Evolutionary conservation across 2,888 invertebrate species (phyloP).

Genomic region (Hemithea aestivaria): DNA sequence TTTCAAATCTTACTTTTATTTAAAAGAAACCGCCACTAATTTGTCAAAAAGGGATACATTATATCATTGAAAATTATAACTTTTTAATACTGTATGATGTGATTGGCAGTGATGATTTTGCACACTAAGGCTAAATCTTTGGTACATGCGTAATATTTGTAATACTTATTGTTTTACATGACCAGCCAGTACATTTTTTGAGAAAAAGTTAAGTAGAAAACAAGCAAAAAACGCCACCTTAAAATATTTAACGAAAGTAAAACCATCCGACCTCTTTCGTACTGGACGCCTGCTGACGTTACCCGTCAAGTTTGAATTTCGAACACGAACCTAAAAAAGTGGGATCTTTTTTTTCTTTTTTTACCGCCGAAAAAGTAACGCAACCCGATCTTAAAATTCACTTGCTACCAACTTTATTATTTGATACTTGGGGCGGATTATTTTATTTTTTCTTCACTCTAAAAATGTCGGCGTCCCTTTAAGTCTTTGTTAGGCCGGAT

Average conservation of each 20-base stretch:
- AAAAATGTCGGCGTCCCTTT: constrained; percentile 65
- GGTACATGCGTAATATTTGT: no score
- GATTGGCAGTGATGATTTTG: no score
- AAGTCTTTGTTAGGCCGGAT: constrained; percentile 50
- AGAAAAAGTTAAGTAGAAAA: background rate
- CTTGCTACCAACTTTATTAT: constrained; percentile 79
- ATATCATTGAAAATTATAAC: no score
- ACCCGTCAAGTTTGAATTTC: constrained; percentile 69
- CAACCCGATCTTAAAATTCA: constrained; percentile 76
- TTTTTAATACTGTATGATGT: no score
- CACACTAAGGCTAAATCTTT: no score
- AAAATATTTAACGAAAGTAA: constrained; percentile 49
- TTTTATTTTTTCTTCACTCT: constrained; percentile 53
- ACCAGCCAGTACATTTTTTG: no score
- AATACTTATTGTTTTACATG: no score
- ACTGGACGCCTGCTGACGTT: constrained; percentile 63
- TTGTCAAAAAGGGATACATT: no score
- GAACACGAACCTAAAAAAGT: constrained; percentile 37
- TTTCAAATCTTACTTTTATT: no score
- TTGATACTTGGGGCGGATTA: constrained; percentile 70
- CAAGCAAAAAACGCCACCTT: constrained; percentile 5
- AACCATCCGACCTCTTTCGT: constrained; percentile 53
- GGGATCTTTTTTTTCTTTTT: constrained; percentile 57
- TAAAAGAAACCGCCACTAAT: no score
- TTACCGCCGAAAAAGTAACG: constrained; percentile 43